Percentiles rank a stretch among this genome's conserved stretches.
Conservation (phyloP, 2,797 vertebrate species). For the Pogoniulus pusillus region DNA sequence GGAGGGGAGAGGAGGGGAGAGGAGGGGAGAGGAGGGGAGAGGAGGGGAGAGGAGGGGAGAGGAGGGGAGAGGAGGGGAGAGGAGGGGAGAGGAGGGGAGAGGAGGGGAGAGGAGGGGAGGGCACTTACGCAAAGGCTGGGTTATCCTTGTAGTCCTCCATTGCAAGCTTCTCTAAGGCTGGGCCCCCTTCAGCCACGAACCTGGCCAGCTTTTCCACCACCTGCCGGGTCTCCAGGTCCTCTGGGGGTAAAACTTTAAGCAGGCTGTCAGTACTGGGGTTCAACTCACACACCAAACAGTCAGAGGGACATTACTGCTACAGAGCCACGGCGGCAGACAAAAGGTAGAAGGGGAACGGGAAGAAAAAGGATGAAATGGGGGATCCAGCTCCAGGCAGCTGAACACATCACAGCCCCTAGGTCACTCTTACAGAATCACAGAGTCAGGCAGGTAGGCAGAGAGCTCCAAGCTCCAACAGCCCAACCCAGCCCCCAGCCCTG, state of each 20-base stretch:
- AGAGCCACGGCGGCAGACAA: conserved; percentile 65
- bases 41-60: too few species aligned
- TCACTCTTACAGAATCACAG: too few species aligned
- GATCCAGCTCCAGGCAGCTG: background rate
- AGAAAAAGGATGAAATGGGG: conserved; percentile 68
- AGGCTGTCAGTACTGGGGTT: conserved; percentile 94
- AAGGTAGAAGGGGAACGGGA: conserved; percentile 48
- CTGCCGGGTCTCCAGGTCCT: conserved; percentile 90
- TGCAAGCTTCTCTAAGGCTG: conserved; percentile 91
- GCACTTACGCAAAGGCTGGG: conserved; percentile 89
- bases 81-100: too few species aligned
- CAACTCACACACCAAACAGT: conserved; percentile 83
- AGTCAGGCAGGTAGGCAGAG: too few species aligned
- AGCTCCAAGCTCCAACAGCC: too few species aligned
- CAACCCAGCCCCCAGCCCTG: too few species aligned
- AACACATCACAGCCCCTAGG: background rate
- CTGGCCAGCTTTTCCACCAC: conserved; percentile 96
- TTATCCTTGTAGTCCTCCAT: conserved; percentile 95
- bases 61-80: too few species aligned
- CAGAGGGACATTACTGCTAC: conserved; percentile 82
- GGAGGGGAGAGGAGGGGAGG: too few species aligned
- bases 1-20: too few species aligned
- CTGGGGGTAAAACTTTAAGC: conserved; percentile 99
- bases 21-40: too few species aligned
- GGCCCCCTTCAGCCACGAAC: conserved; percentile 95